Conservation (phyloP, 2,888 invertebrate species). For the Epistrophe eligans region DNA sequence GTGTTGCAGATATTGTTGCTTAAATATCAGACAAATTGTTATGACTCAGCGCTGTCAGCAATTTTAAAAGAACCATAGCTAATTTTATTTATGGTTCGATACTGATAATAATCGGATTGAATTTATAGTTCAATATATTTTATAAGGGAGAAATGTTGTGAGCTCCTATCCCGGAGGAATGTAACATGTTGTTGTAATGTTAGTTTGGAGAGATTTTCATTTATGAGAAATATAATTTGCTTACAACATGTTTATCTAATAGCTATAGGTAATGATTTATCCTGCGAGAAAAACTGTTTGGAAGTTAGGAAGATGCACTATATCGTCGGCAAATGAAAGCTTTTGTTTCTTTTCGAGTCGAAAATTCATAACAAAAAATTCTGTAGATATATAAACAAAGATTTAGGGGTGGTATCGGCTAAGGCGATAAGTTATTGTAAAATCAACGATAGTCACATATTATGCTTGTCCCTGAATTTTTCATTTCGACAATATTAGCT, state of each 20-base stretch:
- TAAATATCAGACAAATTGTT: conserved; percentile 19
- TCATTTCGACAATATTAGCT: no score
- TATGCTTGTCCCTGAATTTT: no score
- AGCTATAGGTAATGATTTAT: neutral
- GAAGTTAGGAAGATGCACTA: neutral
- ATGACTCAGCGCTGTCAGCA: conserved; percentile 19
- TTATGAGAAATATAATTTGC: neutral
- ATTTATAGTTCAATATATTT: neutral
- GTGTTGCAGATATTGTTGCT: conserved; percentile 19
- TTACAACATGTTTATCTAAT: neutral
- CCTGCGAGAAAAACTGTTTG: neutral
- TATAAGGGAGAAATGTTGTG: neutral
- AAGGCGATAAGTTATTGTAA: no score
- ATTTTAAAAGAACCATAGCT: neutral
- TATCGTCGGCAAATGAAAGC: no score
- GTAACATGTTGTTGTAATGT: neutral
- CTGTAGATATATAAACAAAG: no score
- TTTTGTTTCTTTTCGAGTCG: no score
- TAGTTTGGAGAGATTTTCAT: neutral
- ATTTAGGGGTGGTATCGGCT: no score
- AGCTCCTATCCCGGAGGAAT: no score
- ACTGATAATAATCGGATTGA: conserved; percentile 2
- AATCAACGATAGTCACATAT: no score
- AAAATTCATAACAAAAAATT: no score
- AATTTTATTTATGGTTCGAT: conserved; percentile 11